Evolutionary conservation across 2,888 invertebrate genomes (phyloP).

Genomic region (Prenolepis imparis): DNA sequence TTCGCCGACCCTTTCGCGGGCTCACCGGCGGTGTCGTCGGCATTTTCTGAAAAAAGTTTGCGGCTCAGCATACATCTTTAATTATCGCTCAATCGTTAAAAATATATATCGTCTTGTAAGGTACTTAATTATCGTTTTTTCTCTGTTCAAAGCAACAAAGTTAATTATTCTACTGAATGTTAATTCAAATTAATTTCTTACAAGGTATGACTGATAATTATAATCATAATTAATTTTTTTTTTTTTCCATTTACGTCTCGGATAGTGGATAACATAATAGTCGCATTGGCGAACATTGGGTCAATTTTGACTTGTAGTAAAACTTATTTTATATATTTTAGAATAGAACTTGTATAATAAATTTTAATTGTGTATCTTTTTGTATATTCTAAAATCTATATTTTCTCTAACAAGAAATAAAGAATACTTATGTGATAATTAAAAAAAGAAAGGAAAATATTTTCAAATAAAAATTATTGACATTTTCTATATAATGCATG

Average conservation of each 20-base stretch:
- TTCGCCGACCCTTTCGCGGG: constrained; percentile 81
- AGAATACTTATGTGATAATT: background rate
- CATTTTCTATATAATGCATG: background rate
- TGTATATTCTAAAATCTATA: background rate
- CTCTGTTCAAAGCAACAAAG: background rate
- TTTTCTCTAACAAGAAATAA: background rate
- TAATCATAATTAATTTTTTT: no score
- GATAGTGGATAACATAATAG: background rate
- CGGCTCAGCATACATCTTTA: background rate
- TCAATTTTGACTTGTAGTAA: background rate
- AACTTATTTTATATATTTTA: background rate
- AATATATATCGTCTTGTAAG: background rate
- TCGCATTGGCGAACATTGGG: background rate
- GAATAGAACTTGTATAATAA: background rate
- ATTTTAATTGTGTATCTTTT: background rate
- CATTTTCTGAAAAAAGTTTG: constrained; percentile 68
- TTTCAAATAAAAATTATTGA: background rate
- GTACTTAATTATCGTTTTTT: background rate
- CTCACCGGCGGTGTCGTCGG: constrained; percentile 80
- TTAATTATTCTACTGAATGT: background rate
- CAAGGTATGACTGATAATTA: background rate
- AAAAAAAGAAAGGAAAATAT: background rate
- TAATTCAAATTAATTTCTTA: constrained; percentile 6
- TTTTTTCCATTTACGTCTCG: background rate
- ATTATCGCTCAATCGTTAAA: background rate